Base-by-base conservation (phyloP, 2,888 invertebrate species). In the Acanthosepion lycidas region DNA sequence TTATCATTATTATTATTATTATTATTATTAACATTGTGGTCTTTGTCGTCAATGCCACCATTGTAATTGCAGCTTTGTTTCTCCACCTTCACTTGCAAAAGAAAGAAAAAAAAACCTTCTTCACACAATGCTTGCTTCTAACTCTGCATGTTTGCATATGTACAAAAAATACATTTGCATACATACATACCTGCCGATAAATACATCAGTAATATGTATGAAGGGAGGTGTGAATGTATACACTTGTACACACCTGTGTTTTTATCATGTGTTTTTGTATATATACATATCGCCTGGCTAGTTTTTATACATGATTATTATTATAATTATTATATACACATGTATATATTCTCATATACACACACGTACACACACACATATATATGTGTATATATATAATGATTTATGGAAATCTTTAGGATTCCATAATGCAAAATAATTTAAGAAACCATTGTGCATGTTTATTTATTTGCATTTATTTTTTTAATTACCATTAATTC, bases 361-460 rank as follows among this genome's bases (percentile, higher is more conserved):
- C 48, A 49, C 48, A 51, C 15, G 28, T 51, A 93, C 42, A 93
- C 23, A 51, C n/a, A 49, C 23, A 9, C 18, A 49, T 51, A 49
- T 92, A 42, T 49, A 93, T 49, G 26, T 51, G 18, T 28, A 51
- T 51, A 93, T 93, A 51, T 78, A n/a, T 78, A 59, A 59, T 59
- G 59, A 59, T 23, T 51, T 51, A 59, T 59, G 59, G 20, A 6
- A 23, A 59, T 59, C 23, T 59, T 59, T 59, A 59, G 59, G 20
- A 59, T 59, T 55, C 23, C 20, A 92, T 92, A 93, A 93, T 93
- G 42, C 93, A 93, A 93, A 53, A 93, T 53, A 93, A 42, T 93
- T 93, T 15, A 51, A 51, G 92, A 93, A 15, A 93, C n/a, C 12
- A 28, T 28, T 51, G 93, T 49, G 93, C 53, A 51, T 51, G 53